Conservation (phyloP, 2,113 vertebrate species). For the Mustela nigripes region DNA sequence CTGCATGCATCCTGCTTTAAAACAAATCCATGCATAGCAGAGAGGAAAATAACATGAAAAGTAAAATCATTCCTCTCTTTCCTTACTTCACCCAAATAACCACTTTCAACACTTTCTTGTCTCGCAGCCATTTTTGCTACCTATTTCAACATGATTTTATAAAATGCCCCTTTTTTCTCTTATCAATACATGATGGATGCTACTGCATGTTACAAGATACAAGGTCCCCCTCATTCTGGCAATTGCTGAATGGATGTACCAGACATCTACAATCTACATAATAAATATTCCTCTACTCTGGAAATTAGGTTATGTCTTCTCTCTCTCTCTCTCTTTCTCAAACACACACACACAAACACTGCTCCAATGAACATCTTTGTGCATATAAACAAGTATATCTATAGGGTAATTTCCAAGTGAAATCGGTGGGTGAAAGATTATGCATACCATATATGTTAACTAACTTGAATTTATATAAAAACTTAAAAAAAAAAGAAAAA, state of each 20-base stretch:
- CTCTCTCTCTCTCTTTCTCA: not conserved
- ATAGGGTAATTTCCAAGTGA: not conserved
- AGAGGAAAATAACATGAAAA: constrained; percentile 30
- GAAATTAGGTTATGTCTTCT: not conserved
- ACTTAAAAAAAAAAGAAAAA: not conserved
- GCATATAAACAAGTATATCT: not conserved
- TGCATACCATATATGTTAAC: not conserved
- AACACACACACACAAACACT: not conserved
- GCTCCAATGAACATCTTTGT: not conserved
- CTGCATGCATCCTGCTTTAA: not conserved
- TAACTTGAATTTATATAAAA: not conserved
- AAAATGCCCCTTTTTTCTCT: not conserved
- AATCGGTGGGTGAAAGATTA: not conserved
- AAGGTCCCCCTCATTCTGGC: not conserved
- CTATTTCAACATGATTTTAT: no score
- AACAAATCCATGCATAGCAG: not conserved
- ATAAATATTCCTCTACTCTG: not conserved
- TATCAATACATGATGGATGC: not conserved
- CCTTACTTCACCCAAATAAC: not conserved
- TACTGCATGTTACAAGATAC: not conserved
- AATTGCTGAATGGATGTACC: not conserved
- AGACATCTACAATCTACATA: not conserved
- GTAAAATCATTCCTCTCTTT: not conserved
- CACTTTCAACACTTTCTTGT: not conserved
- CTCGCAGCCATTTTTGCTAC: not conserved